Base-by-base conservation (phyloP, 2,113 vertebrate genomes). In the Ceuthmochares aereus region DNA sequence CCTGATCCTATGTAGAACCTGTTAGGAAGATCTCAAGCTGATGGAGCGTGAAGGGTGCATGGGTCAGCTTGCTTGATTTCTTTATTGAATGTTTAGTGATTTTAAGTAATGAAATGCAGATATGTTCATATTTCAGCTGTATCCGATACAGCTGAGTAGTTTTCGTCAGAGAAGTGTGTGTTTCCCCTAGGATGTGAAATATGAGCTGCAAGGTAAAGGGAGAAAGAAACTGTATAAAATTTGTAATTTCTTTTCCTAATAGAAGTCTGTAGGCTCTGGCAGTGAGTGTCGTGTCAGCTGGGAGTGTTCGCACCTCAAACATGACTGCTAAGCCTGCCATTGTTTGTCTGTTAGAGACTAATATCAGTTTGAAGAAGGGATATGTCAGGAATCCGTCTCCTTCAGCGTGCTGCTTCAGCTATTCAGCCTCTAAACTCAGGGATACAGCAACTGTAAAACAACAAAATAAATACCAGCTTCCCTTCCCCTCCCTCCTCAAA, bases 401-500 rank as follows among this genome's bases (percentile, higher is more conserved):
- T 94, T 69, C 70, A 59, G 54, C 62, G 29, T 10, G 19, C 56
- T 27, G 36, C 64, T 91, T 84, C 66, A 58, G 70, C 77, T 76
- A 17, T 37, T 40, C 59, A 79, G 17, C 25, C 72, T 45, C 66
- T 75, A n/a, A 92, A 49, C 51, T 69, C 40, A 64, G 32, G 16
- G 45, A 66, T 87, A 60, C 29, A 73, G 55, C 40, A 66, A 45
- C 18, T 87, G n/a, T 85, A 58, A 82, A 84, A 36, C 27, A 78
- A 29, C 23, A 84, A 90, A 94, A 88, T 69, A 63, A 81, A 87
- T 80, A 93, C 88, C 90, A 85, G 49, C 40, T 90, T 94, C 55
- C 49, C 30, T 79, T 82, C 45, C 11, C 37, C 43, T 84, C 54
- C 54, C 34, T 89, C 47, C 26, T 20, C 47, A 69, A 43, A 63